A percentile compares a stretch with the other conserved stretches of the same genome.
These are phyloP conservation scores for Stenodera caucasica DNA, from an alignment of 2,888 invertebrate genomes.

Conservation along the genomic window DNA sequence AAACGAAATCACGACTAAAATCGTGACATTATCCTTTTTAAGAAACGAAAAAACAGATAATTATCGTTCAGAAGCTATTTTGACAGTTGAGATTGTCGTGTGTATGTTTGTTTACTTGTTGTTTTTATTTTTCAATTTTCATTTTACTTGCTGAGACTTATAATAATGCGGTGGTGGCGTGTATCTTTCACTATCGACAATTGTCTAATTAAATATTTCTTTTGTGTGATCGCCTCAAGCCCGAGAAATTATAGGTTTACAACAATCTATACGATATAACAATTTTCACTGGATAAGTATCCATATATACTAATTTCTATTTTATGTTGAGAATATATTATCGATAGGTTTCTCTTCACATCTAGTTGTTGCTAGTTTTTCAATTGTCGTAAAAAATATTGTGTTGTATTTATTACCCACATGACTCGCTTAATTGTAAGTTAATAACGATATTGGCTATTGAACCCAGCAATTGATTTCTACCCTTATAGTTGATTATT, in stretches of 20 bases:
- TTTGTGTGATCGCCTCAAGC: slow-evolving; percentile 13
- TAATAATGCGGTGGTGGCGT: slow-evolving; percentile 2
- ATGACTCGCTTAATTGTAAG: background rate
- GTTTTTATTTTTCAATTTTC: too few relatives aligned
- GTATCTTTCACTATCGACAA: background rate
- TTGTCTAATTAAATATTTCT: background rate
- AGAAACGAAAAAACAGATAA: background rate
- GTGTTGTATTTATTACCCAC: slow-evolving; percentile 2
- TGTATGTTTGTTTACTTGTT: background rate
- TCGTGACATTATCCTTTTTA: background rate
- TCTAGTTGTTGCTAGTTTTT: background rate
- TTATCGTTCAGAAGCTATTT: background rate
- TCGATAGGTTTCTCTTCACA: background rate
- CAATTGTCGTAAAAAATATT: background rate
- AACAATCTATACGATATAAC: slow-evolving; percentile 17
- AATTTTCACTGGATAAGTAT: slow-evolving; percentile 17
- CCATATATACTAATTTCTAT: slow-evolving; percentile 22
- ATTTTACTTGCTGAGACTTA: too few relatives aligned
- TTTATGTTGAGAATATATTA: background rate
- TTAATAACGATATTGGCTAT: background rate
- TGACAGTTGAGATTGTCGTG: slow-evolving; percentile 3
- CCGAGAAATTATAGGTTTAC: slow-evolving; percentile 24
- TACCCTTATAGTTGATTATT: background rate
- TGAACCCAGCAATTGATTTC: background rate
- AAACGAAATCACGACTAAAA: background rate